These are phyloP conservation scores for Galaxias olidus DNA, from an alignment of 2,797 vertebrate species.

Conservation along the genomic window DNA sequence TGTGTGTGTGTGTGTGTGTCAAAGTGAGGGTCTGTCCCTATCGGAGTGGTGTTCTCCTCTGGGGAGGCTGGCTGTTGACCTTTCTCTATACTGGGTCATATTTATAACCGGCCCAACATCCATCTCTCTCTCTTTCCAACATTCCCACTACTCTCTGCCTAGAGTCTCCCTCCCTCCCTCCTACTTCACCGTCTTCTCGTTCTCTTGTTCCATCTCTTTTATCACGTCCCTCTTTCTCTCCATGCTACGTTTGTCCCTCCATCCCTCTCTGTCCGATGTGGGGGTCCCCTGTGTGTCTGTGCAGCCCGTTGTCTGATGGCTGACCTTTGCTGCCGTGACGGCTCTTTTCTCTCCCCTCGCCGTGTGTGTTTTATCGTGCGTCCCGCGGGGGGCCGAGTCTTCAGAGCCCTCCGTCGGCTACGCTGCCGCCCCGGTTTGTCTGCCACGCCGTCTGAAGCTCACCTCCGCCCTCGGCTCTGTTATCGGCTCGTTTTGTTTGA, in stretches of 20 bases:
- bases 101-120: constrained; percentile 67
- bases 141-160: constrained; percentile 35
- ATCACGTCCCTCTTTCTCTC: constrained; percentile 25
- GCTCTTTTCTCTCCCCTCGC: constrained; percentile 70
- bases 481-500: too few relatives aligned
- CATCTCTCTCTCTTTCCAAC: too few relatives aligned
- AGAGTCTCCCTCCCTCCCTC: constrained; percentile 22
- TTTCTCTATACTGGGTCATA: constrained; percentile 67
- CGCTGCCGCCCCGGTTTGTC: too few relatives aligned
- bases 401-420: not conserved
- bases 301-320: constrained; percentile 72
- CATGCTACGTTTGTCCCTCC: constrained; percentile 52
- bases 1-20: constrained; percentile 14
- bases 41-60: constrained; percentile 58
- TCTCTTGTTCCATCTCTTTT: not conserved
- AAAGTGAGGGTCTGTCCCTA: constrained; percentile 64
- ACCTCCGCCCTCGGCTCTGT: too few relatives aligned
- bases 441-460: too few relatives aligned
- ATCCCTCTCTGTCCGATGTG: constrained; percentile 64
- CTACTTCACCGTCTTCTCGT: not conserved
- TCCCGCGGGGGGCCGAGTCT: constrained; percentile 5
- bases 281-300: constrained; percentile 59
- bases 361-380: constrained; percentile 6
- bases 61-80: constrained; percentile 62
- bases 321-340: constrained; percentile 76